Base-by-base conservation (phyloP, 2,113 vertebrate genomes). In the Halichoerus grypus region DNA sequence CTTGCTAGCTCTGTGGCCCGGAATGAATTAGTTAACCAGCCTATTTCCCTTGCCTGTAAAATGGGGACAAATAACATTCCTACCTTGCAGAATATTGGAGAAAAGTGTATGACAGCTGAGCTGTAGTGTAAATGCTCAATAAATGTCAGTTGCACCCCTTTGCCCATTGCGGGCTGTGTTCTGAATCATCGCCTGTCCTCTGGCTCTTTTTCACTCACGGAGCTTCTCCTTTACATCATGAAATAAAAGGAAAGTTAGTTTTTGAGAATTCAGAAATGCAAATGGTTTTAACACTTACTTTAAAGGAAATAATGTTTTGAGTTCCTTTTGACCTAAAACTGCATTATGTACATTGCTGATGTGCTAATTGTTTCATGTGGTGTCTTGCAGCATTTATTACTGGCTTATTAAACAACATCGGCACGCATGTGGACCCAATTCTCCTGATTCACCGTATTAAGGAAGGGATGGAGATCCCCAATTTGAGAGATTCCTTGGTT, bases 381-480 rank as follows among this genome's bases (percentile, higher is more conserved):
- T 88, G 8, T 97, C 84, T 92, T 88, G 19, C 95, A 99, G 99
- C 99, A 3, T 99, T 99, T 98, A 99, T 99, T 98, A 99, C 99
- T 2, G 99, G 99, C 49, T 99, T 99, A 80, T 98, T 99, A 93
- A 99, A 99, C 98, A 99, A 99, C 93, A 99, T 99, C 5, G 99
- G 99, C 76, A 99, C 99, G 1, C 99, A 99, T 0, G 99, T 99
- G 93, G 99, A 99, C 98, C 99, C 99, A 13, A 99, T 99, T 97
- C 99, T 99, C 42, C 98, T 99, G 96, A 99, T 99, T 97, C 99
- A 99, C 74, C 99, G 99, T 76, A 99, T 99, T 96, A 99, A 99
- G 97, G 99, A 99, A 98, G 99, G 99, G 96, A 99, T 99, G 99
- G 99, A 99, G 98, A 99, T 99, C 98, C 99, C 99, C 49, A 99